Evolutionary conservation across 1,140 invertebrate species (phyloP), one percentile per base, ranked within the genome.

Genomic region (Formica exsecta): DNA sequence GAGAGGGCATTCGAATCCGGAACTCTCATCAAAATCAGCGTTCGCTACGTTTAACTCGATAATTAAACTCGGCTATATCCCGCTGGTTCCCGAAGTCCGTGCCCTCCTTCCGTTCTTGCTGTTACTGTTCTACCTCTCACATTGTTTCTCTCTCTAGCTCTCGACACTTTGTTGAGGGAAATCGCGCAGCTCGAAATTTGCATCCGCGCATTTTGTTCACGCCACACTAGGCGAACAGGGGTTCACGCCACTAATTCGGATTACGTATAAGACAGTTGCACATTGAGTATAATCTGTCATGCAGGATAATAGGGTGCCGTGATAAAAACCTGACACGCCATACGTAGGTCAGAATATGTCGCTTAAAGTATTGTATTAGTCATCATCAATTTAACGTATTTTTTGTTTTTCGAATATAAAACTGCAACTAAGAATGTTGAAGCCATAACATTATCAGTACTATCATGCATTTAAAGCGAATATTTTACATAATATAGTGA

Each of bases 11-110:
- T 95, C 92, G 93, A 94, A 94, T 94, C 94, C 94, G 94, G 94
- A 95, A 95, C 94, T 94, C 94, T 95, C 94, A 95, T 95, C 94
- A 95, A 94, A 95, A 95, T 94, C 94, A 94, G 92, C 93, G 91
- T 92, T 94, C 94, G 94, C 93, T 95, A 95, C 94, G 94, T 95
- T 95, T 94, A 95, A 95, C 94, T 93, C 94, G 94, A 95, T 95
- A 95, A 95, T 94, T 94, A 95, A 95, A 94, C 93, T 94, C 91
- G 13, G 92, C 87, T 77, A 64, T 81, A 71, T 54, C 89, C 76
- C 86, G 61, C 73, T 36, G 54, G 61, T 44, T 44, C 62, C 65
- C 22, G 13, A 22, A 74, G 61, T 61, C 54, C 38, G 25, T 79
- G 81, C 57, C 75, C 54, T 16, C 70, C 62, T 87, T 54, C 65